phyloP scores from a whole-genome alignment of 2,113 vertebrate genomes.

The Rhipidura dahli region DNA sequence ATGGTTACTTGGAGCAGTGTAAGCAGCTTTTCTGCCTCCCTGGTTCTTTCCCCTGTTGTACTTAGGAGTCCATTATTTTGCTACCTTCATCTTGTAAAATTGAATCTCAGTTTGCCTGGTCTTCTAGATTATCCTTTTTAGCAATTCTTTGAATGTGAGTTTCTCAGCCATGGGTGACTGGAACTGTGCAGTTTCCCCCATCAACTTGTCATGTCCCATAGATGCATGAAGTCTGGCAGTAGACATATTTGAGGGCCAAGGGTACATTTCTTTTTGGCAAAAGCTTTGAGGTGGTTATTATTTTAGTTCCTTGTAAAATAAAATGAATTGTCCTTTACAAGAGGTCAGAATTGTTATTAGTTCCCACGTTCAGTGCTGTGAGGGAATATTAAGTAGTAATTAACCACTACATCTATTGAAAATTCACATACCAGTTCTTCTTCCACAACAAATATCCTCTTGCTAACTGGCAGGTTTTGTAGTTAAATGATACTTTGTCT shows the following conservation, averaged over 20 bases:
- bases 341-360: neutral
- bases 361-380: neutral
- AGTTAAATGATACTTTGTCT: neutral
- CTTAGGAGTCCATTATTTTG: neutral
- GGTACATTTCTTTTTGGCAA: neutral
- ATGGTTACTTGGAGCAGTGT: neutral
- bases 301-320: conserved; percentile 22
- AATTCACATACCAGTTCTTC: neutral
- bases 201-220: neutral
- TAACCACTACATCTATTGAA: conserved; percentile 27
- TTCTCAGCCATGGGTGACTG: neutral
- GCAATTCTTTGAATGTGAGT: neutral
- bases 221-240: neutral
- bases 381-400: conserved; percentile 16
- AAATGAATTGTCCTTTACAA: neutral
- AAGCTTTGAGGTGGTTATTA: neutral
- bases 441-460: conserved; percentile 17
- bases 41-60: neutral
- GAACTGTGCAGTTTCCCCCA: neutral
- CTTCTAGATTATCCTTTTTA: neutral
- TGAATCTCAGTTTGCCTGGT: neutral
- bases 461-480: neutral
- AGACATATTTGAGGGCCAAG: neutral
- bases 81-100: neutral
- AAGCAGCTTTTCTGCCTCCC: neutral